Percentiles rank a stretch among this genome's conserved stretches.
Evolutionary conservation across 2,113 vertebrate species (phyloP).

Genomic region (Hemicordylus capensis): DNA sequence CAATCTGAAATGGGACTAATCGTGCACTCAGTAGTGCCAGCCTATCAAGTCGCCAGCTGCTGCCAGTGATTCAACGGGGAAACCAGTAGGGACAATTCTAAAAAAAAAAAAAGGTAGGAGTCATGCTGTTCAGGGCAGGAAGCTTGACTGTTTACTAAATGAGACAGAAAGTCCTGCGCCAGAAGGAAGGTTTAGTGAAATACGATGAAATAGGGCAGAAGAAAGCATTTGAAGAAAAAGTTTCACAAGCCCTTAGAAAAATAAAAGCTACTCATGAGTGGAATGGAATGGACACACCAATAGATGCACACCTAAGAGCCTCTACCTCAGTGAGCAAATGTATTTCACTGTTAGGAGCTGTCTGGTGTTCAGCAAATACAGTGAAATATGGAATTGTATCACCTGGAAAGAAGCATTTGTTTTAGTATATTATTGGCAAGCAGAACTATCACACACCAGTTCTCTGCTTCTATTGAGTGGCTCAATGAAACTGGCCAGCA

Average conservation of each 20-base stretch:
- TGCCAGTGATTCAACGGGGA: background rate
- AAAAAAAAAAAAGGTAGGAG: background rate
- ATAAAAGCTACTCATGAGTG: background rate
- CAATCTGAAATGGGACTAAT: no score
- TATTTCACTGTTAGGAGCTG: background rate
- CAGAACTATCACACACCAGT: background rate
- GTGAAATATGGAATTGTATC: background rate
- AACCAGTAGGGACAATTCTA: background rate
- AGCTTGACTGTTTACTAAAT: background rate
- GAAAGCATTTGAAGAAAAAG: background rate
- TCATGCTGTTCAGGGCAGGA: background rate
- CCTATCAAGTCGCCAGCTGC: background rate
- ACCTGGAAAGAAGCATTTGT: background rate
- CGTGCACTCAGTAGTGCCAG: background rate
- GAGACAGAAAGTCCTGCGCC: background rate
- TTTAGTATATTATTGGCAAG: background rate
- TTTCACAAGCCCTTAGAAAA: background rate
- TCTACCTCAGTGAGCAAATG: background rate
- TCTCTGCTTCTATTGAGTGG: no score
- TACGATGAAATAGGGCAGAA: background rate
- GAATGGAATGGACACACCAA: background rate
- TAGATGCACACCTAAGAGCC: background rate
- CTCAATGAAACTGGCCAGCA: background rate
- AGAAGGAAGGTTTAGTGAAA: background rate
- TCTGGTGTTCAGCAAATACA: background rate